phyloP scores from a whole-genome alignment of 2,113 vertebrate genomes.

The Oplegnathus fasciatus region DNA sequence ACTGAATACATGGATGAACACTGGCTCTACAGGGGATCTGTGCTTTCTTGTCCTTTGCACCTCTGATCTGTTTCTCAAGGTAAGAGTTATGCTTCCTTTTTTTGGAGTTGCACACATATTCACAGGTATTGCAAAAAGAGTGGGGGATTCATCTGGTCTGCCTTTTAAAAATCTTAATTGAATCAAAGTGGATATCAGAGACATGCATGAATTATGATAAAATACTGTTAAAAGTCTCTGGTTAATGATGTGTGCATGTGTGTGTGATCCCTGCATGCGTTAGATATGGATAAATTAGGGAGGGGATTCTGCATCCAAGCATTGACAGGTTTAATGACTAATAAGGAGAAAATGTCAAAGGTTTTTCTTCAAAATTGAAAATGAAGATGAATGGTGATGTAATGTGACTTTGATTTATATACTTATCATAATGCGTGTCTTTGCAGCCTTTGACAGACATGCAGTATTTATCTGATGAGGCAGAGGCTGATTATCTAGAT shows the following conservation, averaged over 20 bases:
- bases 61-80: conserved; percentile 82
- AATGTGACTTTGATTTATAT: conserved; percentile 60
- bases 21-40: conserved; percentile 74
- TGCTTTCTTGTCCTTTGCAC: conserved; percentile 79
- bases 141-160: conserved; percentile 13
- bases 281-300: conserved; percentile 55
- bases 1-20: conserved; percentile 76
- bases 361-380: conserved; percentile 32
- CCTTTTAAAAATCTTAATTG: neutral
- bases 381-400: conserved; percentile 43
- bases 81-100: conserved; percentile 68
- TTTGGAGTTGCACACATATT: conserved; percentile 58
- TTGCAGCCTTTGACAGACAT: conserved; percentile 60
- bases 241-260: conserved; percentile 29
- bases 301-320: conserved; percentile 62
- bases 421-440: conserved; percentile 51
- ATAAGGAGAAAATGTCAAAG: conserved; percentile 31
- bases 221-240: conserved; percentile 45
- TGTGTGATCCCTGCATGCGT: conserved; percentile 46
- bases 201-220: conserved; percentile 12
- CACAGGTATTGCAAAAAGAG: conserved; percentile 34
- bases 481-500: conserved; percentile 58
- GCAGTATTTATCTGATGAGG: conserved; percentile 61
- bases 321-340: conserved; percentile 51
- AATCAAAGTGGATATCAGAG: conserved; percentile 35